These are phyloP conservation scores for Pygoscelis antarcticus DNA, from an alignment of 2,113 vertebrate species.

Conservation along the genomic window DNA sequence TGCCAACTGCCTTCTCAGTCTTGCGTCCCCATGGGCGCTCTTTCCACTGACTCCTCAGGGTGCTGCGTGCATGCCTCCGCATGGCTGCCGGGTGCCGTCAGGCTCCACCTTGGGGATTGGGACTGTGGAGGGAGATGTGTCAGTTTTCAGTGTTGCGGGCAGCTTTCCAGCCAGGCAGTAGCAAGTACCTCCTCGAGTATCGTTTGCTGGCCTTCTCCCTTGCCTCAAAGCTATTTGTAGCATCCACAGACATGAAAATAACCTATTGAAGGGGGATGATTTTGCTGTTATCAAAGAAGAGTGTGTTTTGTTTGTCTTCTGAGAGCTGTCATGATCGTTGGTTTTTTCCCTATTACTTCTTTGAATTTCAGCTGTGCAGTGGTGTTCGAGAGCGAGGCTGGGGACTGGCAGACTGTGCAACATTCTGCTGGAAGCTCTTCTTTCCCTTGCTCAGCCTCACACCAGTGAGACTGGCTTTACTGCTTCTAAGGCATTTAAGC, in stretches of 20 bases:
- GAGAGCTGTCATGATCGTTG: not conserved
- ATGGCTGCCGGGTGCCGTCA: not conserved
- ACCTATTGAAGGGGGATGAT: not conserved
- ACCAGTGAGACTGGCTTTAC: not conserved
- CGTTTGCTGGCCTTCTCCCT: not conserved
- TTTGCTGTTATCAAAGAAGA: not conserved
- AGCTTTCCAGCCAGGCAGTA: not conserved
- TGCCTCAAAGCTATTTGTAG: constrained; percentile 6
- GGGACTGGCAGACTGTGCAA: not conserved
- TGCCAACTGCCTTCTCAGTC: not conserved
- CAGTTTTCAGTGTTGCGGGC: not conserved
- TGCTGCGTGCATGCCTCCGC: accelerated
- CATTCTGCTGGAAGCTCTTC: not conserved
- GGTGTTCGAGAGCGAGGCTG: not conserved
- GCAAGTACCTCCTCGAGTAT: not conserved
- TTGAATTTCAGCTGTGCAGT: not conserved
- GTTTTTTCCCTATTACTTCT: not conserved
- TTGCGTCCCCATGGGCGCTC: not conserved
- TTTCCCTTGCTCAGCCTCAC: not conserved
- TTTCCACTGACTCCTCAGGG: not conserved
- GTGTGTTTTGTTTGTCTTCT: not conserved
- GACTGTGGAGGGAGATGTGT: not conserved
- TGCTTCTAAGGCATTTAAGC: not conserved
- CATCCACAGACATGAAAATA: not conserved
- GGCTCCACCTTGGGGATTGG: not conserved